Base-by-base conservation (phyloP, 2,797 vertebrate species). In the Anolis apletophallus region DNA sequence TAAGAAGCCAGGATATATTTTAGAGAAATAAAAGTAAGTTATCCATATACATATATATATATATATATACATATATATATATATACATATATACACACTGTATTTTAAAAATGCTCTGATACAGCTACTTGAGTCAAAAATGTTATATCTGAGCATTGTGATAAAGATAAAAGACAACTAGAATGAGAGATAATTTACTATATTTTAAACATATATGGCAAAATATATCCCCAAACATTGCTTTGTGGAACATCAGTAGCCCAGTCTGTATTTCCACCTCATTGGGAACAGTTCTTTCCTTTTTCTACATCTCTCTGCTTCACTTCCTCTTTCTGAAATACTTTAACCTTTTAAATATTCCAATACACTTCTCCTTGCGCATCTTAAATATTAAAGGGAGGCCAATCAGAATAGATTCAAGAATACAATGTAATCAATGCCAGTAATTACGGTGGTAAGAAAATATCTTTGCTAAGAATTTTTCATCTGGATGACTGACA, bases 331-430 rank as follows among this genome's bases (percentile, higher is more conserved):
- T 87, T 79, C 88, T 86, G 88, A 87, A 89, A 87, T 91, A 93
- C 89, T 21, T 93, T 93, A 93, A 92, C 89, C 92, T 93, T 90
- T 93, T 94, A 92, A 94, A 94, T 94, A 93, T 94, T 94, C 93
- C 94, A 93, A 92, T 90, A 91, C 0, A 0, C 71, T 88, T 89
- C 86, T 94, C 86, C 89, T 93, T 85, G 87, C 86, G 89, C 86
- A 90, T 88, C 93, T 94, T 94, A 95, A 95, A 95, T 94, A 95
- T 94, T 95, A 95, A 95, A 93, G 86, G 90, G 93, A 92, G 83
- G 85, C 91, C 92, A 89, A 59, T 79, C 83, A 88, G 86, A 91
- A 92, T 91, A 93, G 91, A 92, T 95, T 91, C 91, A 90, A 89
- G 87, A 92, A 87, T 67, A 89, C 79, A 57, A 17, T 82, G 86